Base-by-base conservation (phyloP, 1,140 invertebrate species). In the Macrobrachium rosenbergii region DNA sequence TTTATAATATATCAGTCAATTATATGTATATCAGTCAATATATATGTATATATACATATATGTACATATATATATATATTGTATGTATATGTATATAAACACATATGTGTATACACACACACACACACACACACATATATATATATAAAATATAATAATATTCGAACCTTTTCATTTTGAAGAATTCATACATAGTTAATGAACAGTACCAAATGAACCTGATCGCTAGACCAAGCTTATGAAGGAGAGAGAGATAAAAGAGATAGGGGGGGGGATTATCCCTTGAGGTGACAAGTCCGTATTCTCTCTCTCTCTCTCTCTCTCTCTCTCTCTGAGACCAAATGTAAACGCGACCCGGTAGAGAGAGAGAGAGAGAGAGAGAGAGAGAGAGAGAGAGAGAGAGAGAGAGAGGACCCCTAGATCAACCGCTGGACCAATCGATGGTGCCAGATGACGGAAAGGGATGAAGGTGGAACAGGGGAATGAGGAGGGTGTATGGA, bases 371-470 rank as follows among this genome's bases (percentile, higher is more conserved):
- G 21, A 67, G 63, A 23, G 17, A 67, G 21, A 23, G 21, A 23
- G 63, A 67, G 67, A 72, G 21, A 23, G 67, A 23, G 67, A 23
- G 67, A 72, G 67, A 72, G 67, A 72, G 67, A 72, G 67, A 72
- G 67, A 72, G 67, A 72, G 67, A 72, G 67, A 72, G 67, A 72
- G 67, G 21, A n/a, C 21, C 21, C 12, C 21, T 21, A 23, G 67
- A 72, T 21, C 21, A 37, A 8, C 21, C 21, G 67, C 16, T 21
- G 37, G 21, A 72, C 8, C 21, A 37, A 72, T 21, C 21, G 67
- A 72, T 21, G 37, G 19, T 28, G 67, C 21, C 21, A 72, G 67
- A 72, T 21, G 52, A 52, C 52, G 52, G 58, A 63, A 23, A 80
- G 58, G 69, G 78, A 80, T 52, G 59, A 45, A 21, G 59, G 28